These are phyloP conservation scores for Lepidochrysops patricia DNA, from an alignment of 2,888 invertebrate species.

Conservation along the genomic window DNA sequence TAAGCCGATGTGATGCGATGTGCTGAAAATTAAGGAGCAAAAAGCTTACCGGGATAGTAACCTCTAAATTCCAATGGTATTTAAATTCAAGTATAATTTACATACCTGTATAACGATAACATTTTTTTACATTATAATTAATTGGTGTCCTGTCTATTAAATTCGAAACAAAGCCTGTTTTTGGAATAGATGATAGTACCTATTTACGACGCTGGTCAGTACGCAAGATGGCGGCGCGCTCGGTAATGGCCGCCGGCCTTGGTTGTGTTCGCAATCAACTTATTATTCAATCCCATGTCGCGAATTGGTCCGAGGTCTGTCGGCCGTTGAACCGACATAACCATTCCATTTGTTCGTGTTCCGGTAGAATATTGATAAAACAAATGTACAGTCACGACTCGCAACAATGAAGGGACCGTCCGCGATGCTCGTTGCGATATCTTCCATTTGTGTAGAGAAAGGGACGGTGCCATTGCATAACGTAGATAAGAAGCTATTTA, in stretches of 20 bases:
- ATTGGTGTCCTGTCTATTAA: not conserved
- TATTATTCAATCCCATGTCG: conserved; percentile 74
- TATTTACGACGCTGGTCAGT: conserved; percentile 38
- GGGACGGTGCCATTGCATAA: conserved; percentile 19
- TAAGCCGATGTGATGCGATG: too few relatives aligned
- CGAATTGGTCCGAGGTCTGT: conserved; percentile 71
- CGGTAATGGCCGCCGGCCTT: conserved; percentile 66
- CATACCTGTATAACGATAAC: not conserved
- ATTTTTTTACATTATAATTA: not conserved
- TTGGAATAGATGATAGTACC: conserved; percentile 3
- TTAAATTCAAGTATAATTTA: too few relatives aligned
- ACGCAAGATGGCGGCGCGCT: conserved; percentile 54
- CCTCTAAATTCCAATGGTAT: too few relatives aligned
- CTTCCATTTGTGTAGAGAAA: not conserved
- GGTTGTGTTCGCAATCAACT: conserved; percentile 66
- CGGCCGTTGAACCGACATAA: conserved; percentile 56
- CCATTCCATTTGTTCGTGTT: conserved; percentile 37
- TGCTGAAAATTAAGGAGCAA: too few relatives aligned
- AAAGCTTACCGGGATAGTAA: too few relatives aligned
- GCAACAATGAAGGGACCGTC: not conserved
- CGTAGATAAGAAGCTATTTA: not conserved
- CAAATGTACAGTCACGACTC: conserved; percentile 10
- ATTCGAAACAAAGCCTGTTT: not conserved
- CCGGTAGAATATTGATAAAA: conserved; percentile 14
- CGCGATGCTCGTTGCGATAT: conserved; percentile 1